These are phyloP conservation scores for Actinostola sp. DNA, from an alignment of 92 coral and sea anemone genomes.

Conservation along the genomic window DNA sequence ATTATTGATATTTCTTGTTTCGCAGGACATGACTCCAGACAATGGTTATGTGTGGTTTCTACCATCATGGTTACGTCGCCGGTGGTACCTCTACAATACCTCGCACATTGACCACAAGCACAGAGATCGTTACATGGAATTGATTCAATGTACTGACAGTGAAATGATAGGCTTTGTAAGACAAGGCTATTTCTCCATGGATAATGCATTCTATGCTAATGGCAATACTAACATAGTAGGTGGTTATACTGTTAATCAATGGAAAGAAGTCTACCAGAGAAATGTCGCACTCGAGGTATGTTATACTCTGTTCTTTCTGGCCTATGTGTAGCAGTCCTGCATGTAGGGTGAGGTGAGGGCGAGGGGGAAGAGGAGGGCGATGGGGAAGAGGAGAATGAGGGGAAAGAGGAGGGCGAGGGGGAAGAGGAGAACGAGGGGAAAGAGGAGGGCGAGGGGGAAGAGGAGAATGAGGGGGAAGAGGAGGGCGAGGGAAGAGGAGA, in stretches of 20 bases:
- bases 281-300: slow-evolving; percentile 60
- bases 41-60: slow-evolving; percentile 84
- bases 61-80: slow-evolving; percentile 72
- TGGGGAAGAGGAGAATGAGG: no score
- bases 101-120: background rate
- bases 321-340: background rate
- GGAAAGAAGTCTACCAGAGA: slow-evolving; percentile 70
- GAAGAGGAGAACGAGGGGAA: no score
- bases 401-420: no score
- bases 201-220: slow-evolving; percentile 72
- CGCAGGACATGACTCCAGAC: slow-evolving; percentile 73
- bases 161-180: slow-evolving; percentile 64
- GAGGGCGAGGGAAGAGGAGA: no score
- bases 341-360: background rate
- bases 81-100: slow-evolving; percentile 59
- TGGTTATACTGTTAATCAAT: slow-evolving; percentile 60
- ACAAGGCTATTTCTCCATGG: slow-evolving; percentile 81
- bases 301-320: background rate
- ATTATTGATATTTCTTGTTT: background rate
- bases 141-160: slow-evolving; percentile 47
- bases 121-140: background rate
- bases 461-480: no score
- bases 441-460: no score
- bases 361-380: no score
- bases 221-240: slow-evolving; percentile 37